Percentiles rank a stretch among this genome's conserved stretches.
phyloP scores from a whole-genome alignment of 2,113 vertebrate species.

The Poicephalus gulielmi region DNA sequence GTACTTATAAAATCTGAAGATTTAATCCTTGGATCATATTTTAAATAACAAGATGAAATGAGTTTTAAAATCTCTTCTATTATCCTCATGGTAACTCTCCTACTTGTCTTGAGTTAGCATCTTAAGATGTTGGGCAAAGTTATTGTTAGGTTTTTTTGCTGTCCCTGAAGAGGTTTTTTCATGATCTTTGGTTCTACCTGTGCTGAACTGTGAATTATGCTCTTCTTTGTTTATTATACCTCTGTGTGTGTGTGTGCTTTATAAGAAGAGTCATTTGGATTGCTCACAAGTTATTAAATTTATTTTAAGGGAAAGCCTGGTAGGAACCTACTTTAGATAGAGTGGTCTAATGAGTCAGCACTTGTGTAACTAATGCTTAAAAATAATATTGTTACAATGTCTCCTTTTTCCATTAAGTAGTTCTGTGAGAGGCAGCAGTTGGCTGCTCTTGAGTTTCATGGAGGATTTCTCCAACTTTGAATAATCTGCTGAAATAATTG shows the following conservation, averaged over 20 bases:
- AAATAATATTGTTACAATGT: not conserved
- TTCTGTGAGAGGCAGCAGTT: not conserved
- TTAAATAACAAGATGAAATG: not conserved
- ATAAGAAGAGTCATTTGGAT: rapidly evolving
- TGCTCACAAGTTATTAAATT: not conserved
- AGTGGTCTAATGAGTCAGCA: not conserved
- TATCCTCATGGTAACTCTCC: not conserved
- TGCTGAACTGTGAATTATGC: not conserved
- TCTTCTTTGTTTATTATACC: not conserved
- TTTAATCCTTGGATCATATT: not conserved
- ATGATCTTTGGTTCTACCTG: not conserved
- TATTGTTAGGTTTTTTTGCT: not conserved
- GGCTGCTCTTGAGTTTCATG: not conserved
- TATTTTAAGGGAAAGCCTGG: not conserved
- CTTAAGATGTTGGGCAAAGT: not conserved
- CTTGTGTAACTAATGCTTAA: not conserved
- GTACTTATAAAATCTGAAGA: not conserved
- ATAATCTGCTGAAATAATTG: not conserved
- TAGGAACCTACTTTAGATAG: not conserved
- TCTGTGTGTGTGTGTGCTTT: not conserved
- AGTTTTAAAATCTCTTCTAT: not conserved
- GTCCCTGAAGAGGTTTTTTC: not conserved
- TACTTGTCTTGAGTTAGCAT: not conserved
- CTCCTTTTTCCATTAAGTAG: not conserved
- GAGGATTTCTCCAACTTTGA: not conserved